Evolutionary conservation across 2,797 vertebrate genomes (phyloP).

Genomic region (Cygnus olor): DNA sequence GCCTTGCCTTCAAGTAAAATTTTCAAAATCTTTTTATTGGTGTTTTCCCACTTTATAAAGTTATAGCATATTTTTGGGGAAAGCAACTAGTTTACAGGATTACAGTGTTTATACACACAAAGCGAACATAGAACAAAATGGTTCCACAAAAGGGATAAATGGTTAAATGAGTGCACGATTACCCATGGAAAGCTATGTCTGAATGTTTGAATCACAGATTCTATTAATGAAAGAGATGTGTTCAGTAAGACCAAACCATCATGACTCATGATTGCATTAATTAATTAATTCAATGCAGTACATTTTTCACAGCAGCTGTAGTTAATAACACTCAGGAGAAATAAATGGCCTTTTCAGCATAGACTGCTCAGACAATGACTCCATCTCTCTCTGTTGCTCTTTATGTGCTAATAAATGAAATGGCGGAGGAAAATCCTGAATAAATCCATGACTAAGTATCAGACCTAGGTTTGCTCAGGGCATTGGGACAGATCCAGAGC

Average conservation of each 20-base stretch:
- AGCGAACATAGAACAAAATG: not conserved
- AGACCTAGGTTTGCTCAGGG: not conserved
- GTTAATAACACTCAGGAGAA: not conserved
- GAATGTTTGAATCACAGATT: not conserved
- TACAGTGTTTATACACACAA: not conserved
- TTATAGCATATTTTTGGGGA: not conserved
- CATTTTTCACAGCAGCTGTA: not conserved
- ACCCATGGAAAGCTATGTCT: not conserved
- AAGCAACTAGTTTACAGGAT: not conserved
- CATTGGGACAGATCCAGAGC: not conserved
- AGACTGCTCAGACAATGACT: not conserved
- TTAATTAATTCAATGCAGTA: not conserved
- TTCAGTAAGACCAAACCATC: not conserved
- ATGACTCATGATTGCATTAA: not conserved
- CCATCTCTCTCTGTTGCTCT: not conserved
- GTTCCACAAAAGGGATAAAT: not conserved
- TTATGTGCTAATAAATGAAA: not conserved
- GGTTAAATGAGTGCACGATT: not conserved
- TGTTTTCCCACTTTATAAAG: slow-evolving; percentile 5
- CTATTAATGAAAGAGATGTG: not conserved
- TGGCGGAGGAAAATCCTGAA: not conserved
- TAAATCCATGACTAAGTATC: not conserved
- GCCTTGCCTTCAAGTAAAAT: not conserved
- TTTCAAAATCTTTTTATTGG: not conserved
- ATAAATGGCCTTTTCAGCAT: not conserved